Evolutionary conservation across 1,140 invertebrate species (phyloP), one percentile per base, ranked within the genome.

Genomic region (Ptiloglossa arizonensis): DNA sequence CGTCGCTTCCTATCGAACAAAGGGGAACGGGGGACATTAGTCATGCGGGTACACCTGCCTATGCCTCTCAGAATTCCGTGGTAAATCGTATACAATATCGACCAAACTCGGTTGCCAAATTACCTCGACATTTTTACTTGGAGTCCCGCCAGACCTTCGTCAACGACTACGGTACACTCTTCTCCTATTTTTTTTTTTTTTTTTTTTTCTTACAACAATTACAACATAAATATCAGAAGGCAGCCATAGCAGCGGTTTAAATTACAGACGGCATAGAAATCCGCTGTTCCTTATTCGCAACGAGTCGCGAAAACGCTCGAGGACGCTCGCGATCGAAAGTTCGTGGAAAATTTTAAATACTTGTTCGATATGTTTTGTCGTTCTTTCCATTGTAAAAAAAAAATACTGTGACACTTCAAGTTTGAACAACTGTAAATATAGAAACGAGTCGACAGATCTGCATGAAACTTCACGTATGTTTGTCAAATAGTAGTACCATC

Each of bases 1-100:
- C 78, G 29, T 75, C 78, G 78, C 32, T 69, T 83, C 77, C 32
- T 77, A 85, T 85, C 82, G 46, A 71, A 57, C 54, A n/a, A n/a
- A n/a, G n/a, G n/a, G n/a, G n/a, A n/a, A n/a, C n/a, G n/a, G n/a
- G 63, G 32, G 38, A 69, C 74, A 80, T 80, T 76, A 83, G 79
- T 62, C 69, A 74, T 69, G 66, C 70, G 71, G 73, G 50, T 73
- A 79, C 81, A 83, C 68, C 70, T 70, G 78, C 52, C 44, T 3
- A 8, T 59, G 41, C n/a, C 63, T 35, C 35, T 13, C 27, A 29
- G 67, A 83, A 59, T 80, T 80, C 76, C 63, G 32, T 46, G 68
- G 48, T 57, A 72, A 72, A 80, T 80, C 77, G 82, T 76, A 76
- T 35, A 62, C 41, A 52, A 48, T 71, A 79, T 67, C 57, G 59